Evolutionary conservation across 30 jellyfish, hydroid and myxozoan species (phyloP).

Genomic region (Hydractinia symbiolongicarpus): DNA sequence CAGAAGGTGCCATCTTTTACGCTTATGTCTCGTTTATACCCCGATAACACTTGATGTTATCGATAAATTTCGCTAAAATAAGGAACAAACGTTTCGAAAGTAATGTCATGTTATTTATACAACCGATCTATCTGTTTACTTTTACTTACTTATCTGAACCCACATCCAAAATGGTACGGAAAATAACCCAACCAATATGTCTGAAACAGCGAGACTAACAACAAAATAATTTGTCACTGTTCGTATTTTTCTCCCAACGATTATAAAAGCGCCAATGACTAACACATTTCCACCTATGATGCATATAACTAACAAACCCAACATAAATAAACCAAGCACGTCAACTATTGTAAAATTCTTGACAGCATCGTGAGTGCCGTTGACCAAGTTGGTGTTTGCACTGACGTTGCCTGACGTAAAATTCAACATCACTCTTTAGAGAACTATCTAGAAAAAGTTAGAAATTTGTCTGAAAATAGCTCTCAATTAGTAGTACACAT

Average conservation of each 20-base stretch:
- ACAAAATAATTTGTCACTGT: conserved; percentile 20
- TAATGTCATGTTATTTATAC: too few species aligned
- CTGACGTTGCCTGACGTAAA: too few species aligned
- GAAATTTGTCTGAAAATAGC: too few species aligned
- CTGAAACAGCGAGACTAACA: conserved; percentile 16
- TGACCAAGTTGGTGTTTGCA: not conserved
- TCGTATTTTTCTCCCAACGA: conserved; percentile 9
- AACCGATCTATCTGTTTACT: too few species aligned
- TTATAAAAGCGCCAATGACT: conserved; percentile 11
- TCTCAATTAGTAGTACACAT: too few species aligned
- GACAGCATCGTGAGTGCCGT: not conserved
- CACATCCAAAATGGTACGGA: conserved; percentile 27
- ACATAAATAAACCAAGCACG: not conserved
- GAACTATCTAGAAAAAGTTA: too few species aligned
- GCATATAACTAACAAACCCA: not conserved
- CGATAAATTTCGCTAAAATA: too few species aligned
- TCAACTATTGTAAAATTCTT: not conserved
- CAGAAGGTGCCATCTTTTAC: too few species aligned
- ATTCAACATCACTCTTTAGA: too few species aligned
- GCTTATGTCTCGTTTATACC: too few species aligned
- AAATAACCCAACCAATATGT: conserved; percentile 13
- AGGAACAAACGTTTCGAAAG: too few species aligned
- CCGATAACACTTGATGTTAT: too few species aligned
- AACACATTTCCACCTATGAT: conserved; percentile 15
- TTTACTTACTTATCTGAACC: conserved; percentile 17